phyloP scores from a whole-genome alignment of 2,113 vertebrate species.

The Vulpes ferrilata region DNA sequence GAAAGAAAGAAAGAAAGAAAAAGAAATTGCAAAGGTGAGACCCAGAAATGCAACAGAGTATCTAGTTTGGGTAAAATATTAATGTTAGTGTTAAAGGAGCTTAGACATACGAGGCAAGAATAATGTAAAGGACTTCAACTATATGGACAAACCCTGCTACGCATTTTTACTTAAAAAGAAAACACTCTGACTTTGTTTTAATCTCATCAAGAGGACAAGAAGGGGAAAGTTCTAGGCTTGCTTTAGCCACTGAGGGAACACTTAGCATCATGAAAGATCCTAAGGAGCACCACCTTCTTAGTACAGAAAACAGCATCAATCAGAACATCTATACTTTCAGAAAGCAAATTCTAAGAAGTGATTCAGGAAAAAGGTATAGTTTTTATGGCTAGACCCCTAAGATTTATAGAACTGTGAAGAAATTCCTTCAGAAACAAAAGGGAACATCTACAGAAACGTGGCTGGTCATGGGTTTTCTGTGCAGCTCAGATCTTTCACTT shows the following conservation, averaged over 20 bases:
- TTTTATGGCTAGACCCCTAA: neutral
- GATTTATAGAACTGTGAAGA: neutral
- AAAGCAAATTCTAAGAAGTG: neutral
- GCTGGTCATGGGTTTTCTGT: neutral
- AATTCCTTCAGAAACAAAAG: neutral
- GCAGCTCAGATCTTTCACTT: too few species aligned
- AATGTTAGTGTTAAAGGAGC: accelerated
- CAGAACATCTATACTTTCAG: too few species aligned
- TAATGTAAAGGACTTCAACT: neutral
- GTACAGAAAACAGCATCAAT: neutral
- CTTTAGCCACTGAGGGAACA: neutral
- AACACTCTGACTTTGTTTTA: neutral
- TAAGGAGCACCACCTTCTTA: too few species aligned
- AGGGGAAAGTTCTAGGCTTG: neutral
- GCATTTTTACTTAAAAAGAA: neutral
- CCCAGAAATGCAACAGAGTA: too few species aligned
- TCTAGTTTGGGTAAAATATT: accelerated
- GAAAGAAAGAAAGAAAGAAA: too few species aligned
- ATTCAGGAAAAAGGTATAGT: neutral
- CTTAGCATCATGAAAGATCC: accelerated
- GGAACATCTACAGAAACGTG: neutral
- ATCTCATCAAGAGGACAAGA: neutral
- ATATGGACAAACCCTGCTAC: accelerated
- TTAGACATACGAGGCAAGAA: accelerated
- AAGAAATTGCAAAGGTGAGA: neutral